Evolutionary conservation across 2,797 vertebrate species (phyloP).

Genomic region (Rhinoraja longicauda): DNA sequence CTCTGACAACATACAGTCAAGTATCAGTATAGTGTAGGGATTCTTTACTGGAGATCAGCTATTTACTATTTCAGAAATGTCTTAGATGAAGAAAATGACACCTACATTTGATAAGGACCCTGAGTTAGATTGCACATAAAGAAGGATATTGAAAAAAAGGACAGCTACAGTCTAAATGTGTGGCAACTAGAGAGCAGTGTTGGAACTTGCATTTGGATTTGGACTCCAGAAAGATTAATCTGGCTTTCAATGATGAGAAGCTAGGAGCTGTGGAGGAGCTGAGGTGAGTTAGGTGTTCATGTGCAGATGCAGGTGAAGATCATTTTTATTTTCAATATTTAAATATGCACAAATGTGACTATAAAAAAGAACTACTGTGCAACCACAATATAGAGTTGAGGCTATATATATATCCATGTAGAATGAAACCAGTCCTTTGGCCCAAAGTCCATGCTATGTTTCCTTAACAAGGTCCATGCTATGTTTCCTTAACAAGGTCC

Average conservation of each 20-base stretch:
- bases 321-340: not conserved
- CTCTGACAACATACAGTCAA: not conserved
- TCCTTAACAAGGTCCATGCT: no score
- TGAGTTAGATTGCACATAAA: not conserved
- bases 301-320: not conserved
- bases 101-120: not conserved
- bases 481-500: no score
- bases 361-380: not conserved
- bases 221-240: not conserved
- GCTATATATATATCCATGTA: no score
- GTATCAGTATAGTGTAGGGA: not conserved
- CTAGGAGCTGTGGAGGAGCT: not conserved
- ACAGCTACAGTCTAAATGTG: not conserved
- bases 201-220: not conserved
- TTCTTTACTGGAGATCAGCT: not conserved
- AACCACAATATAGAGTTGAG: no score
- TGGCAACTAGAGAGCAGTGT: not conserved
- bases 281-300: no score
- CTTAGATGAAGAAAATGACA: not conserved
- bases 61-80: not conserved
- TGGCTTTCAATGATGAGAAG: not conserved
- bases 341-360: not conserved
- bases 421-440: no score
- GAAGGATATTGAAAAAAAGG: not conserved
- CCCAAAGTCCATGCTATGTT: no score